Base-by-base conservation (phyloP, 2,797 vertebrate genomes). In the Parotocinclus haroldoi region DNA sequence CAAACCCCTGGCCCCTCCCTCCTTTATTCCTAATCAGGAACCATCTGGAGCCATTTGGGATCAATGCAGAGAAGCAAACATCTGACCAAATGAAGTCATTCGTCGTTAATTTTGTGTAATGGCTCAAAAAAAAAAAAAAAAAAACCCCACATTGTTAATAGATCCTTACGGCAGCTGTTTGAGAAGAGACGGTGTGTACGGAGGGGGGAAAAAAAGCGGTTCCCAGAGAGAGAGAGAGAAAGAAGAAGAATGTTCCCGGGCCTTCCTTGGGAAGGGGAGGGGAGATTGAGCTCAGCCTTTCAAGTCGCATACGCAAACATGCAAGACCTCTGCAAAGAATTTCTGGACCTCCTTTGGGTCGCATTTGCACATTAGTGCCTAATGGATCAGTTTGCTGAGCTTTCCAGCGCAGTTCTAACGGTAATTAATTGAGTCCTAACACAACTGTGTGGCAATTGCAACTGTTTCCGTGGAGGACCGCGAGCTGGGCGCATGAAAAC, bases 391-490 rank as follows among this genome's bases (percentile, higher is more conserved):
- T 82, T 77, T 77, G 53, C 73, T 68, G 72, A 51, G 66, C 79
- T 78, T 79, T 86, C 79, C 77, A 84, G 82, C 72, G 69, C 64
- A 81, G 80, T 76, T 77, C 79, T 87, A 82, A 87, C 82, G 80
- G 81, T 87, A 89, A 91, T 91, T 91, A 89, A 91, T 89, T 89
- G 85, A 87, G 84, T 89, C 85, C 80, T 81, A 80, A 82, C 73
- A 78, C 62, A 74, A 73, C 81, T 82, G 74, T 78, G 69, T 81
- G 75, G 86, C 84, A 90, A 90, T 91, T 90, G 90, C 80, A 77
- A 70, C 78, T n/a, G 78, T 83, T 89, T 86, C 86, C 86, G 81
- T 66, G 65, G 76, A 85, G 81, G 85, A 87, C 80, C 80, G 71
- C 83, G 82, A 79, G 67, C 65, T 69, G 76, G 69, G 42, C 81